A percentile compares a stretch with the other conserved stretches of the same genome.
Conservation (phyloP, 2,888 invertebrate genomes). For the Drosophila emarginata region DNA sequence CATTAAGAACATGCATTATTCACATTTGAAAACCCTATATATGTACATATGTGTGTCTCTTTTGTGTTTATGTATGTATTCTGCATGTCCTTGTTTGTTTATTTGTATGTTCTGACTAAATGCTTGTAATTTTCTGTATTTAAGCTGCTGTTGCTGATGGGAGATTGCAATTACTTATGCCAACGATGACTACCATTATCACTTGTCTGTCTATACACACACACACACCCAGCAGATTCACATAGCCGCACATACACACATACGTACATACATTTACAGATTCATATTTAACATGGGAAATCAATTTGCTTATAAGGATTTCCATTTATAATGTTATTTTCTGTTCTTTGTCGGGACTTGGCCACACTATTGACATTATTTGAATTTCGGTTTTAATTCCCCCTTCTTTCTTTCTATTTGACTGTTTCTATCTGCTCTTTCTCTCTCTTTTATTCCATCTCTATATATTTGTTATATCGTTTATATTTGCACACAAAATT, state of each 20-base stretch:
- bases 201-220: constrained; percentile 21
- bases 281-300: constrained; percentile 28
- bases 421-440: background rate
- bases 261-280: background rate
- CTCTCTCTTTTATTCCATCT: constrained; percentile 1
- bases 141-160: constrained; percentile 29
- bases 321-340: constrained; percentile 44
- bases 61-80: constrained; percentile 8
- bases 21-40: constrained; percentile 28
- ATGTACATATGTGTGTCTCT: constrained; percentile 6
- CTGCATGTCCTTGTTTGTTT: constrained; percentile 12
- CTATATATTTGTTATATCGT: constrained; percentile 26
- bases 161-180: constrained; percentile 48
- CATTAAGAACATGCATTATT: constrained; percentile 70
- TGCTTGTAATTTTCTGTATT: constrained; percentile 43
- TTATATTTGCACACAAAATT: constrained; percentile 45
- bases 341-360: background rate
- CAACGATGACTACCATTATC: constrained; percentile 26
- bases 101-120: constrained; percentile 38
- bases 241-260: background rate
- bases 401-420: background rate
- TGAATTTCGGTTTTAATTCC: background rate
- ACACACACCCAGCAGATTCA: background rate
- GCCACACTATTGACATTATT: constrained; percentile 52
- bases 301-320: constrained; percentile 47